phyloP scores from a whole-genome alignment of 2,888 invertebrate genomes.

The Sinohyriopsis cumingii region DNA sequence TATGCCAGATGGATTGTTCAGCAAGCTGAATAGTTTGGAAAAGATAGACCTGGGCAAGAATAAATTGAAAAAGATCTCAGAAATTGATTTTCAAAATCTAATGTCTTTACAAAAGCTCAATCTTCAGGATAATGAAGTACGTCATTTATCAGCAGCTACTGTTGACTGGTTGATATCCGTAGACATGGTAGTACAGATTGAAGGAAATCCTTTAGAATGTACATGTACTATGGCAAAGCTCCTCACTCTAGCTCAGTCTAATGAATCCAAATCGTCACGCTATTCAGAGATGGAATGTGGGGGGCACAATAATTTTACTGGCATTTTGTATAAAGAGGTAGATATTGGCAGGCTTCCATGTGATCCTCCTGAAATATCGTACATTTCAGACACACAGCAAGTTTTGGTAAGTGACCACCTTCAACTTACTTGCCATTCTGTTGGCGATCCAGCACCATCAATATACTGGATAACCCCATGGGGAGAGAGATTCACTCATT shows the following conservation, averaged over 20 bases:
- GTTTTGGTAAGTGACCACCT: conserved; percentile 30
- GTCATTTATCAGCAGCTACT: conserved; percentile 4
- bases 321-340: conserved; percentile 30
- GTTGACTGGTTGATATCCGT: conserved; percentile 22
- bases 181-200: conserved; percentile 25
- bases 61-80: conserved; percentile 20
- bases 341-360: conserved; percentile 38
- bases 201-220: conserved; percentile 61
- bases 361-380: conserved; percentile 33
- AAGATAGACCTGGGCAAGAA: conserved; percentile 49
- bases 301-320: conserved; percentile 28
- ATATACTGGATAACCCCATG: conserved; percentile 60
- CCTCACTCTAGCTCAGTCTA: conserved; percentile 18
- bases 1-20: conserved; percentile 41
- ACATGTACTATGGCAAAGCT: conserved; percentile 51
- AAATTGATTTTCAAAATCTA: conserved; percentile 24
- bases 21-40: conserved; percentile 30
- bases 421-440: conserved; percentile 43
- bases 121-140: conserved; percentile 33
- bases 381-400: conserved; percentile 19
- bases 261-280: conserved; percentile 21
- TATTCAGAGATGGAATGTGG: conserved; percentile 34
- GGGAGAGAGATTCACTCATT: conserved; percentile 49
- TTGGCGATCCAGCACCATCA: conserved; percentile 44
- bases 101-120: conserved; percentile 26